Evolutionary conservation across 2,797 vertebrate genomes (phyloP).

Genomic region (Eutrigla gurnardus): DNA sequence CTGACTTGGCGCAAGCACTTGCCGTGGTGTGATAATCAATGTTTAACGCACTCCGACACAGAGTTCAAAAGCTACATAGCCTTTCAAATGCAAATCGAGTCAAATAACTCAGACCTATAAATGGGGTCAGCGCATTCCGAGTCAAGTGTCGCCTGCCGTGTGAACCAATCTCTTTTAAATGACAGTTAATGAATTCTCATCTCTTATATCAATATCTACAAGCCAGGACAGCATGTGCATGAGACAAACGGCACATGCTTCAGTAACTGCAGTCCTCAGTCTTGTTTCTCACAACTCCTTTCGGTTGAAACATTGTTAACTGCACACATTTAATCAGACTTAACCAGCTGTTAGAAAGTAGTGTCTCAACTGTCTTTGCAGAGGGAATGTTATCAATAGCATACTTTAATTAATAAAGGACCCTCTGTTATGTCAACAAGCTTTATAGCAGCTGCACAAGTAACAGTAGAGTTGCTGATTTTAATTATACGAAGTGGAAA

Average conservation of each 20-base stretch:
- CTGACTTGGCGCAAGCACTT: conserved; percentile 51
- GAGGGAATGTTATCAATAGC: neutral
- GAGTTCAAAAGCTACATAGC: conserved; percentile 42
- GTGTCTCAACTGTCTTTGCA: conserved; percentile 21
- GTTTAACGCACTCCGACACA: conserved; percentile 42
- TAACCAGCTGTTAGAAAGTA: conserved; percentile 16
- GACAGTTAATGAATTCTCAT: conserved; percentile 21
- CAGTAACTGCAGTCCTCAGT: conserved; percentile 1
- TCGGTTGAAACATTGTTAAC: conserved; percentile 43
- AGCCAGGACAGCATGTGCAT: neutral
- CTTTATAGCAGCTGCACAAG: neutral
- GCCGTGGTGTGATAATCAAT: conserved; percentile 47
- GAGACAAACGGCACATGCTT: neutral
- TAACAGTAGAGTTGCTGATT: conserved; percentile 22
- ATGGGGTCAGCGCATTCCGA: conserved; percentile 41
- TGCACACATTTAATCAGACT: conserved; percentile 50
- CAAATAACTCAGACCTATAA: conserved; percentile 42
- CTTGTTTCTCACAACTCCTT: conserved; percentile 30
- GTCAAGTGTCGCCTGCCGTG: conserved; percentile 18
- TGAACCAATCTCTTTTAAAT: conserved; percentile 34
- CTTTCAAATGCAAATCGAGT: conserved; percentile 68
- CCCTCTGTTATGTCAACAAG: conserved; percentile 28
- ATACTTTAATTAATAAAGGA: neutral
- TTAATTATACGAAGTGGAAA: neutral
- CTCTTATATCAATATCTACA: neutral